Conservation (phyloP, 2,888 invertebrate species). For the Sinhomidia bicolor region DNA sequence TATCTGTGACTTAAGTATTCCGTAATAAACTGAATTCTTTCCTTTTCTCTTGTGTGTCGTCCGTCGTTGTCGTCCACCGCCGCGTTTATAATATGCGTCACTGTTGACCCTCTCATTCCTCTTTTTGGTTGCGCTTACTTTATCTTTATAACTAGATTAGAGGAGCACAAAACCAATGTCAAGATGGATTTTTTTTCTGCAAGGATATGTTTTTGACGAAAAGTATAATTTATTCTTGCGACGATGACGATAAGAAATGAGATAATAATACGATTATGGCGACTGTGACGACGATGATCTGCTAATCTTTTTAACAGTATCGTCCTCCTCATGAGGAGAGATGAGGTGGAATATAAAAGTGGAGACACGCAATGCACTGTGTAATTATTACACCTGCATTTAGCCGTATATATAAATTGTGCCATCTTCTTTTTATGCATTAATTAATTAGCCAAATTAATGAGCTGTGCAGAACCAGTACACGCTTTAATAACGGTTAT, state of each 20-base stretch:
- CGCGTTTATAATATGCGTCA: slow-evolving; percentile 46
- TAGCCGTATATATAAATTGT: too few relatives aligned
- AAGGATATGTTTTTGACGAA: slow-evolving; percentile 27
- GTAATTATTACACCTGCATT: too few relatives aligned
- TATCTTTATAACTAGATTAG: slow-evolving; percentile 69
- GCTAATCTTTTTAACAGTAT: too few relatives aligned
- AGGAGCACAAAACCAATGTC: slow-evolving; percentile 64
- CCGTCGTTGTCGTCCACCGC: neutral
- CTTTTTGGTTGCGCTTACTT: slow-evolving; percentile 63
- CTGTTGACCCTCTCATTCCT: slow-evolving; percentile 69
- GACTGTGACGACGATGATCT: too few relatives aligned
- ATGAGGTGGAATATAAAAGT: too few relatives aligned
- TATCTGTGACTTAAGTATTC: neutral
- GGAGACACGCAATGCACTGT: too few relatives aligned
- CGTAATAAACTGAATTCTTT: slow-evolving; percentile 28
- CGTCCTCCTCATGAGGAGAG: too few relatives aligned
- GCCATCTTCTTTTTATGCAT: neutral
- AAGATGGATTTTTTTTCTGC: slow-evolving; percentile 47
- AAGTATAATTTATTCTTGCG: neutral
- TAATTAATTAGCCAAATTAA: too few relatives aligned
- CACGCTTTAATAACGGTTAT: too few relatives aligned
- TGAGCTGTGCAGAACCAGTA: neutral
- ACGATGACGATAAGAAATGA: too few relatives aligned
- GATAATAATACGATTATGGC: too few relatives aligned
- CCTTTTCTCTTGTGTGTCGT: neutral